These are phyloP conservation scores for Aleiodes alternator DNA, from an alignment of 2,888 invertebrate genomes.

Conservation along the genomic window DNA sequence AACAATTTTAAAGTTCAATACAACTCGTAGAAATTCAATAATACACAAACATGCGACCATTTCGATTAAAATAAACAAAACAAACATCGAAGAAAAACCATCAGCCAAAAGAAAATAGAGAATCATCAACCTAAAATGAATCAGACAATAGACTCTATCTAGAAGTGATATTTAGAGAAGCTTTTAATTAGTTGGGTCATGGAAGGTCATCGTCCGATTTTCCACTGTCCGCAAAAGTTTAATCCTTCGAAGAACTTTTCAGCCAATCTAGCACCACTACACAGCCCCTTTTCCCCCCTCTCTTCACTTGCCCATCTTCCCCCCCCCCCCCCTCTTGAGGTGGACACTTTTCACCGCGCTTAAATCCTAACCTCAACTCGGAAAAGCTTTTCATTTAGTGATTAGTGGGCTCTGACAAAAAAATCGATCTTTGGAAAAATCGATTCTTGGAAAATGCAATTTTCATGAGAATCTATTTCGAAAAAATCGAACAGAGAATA, in stretches of 20 bases:
- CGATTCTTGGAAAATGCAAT: no score
- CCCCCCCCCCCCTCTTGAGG: not conserved
- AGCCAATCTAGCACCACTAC: not conserved
- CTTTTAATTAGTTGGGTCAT: constrained; percentile 43
- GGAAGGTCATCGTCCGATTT: constrained; percentile 40
- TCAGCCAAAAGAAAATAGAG: not conserved
- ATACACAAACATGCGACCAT: not conserved
- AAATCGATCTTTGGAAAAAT: no score
- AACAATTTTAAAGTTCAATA: not conserved
- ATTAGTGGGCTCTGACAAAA: no score
- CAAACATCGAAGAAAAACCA: not conserved
- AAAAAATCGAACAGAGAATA: no score
- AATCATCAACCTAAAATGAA: not conserved
- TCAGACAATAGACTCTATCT: not conserved
- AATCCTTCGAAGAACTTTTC: constrained; percentile 42
- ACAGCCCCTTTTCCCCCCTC: constrained; percentile 6
- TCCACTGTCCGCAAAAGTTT: constrained; percentile 18
- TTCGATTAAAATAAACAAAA: no score
- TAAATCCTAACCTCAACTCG: constrained; percentile 10
- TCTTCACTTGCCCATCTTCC: not conserved
- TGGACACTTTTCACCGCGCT: constrained; percentile 15
- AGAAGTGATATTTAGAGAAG: not conserved
- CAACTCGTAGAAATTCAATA: not conserved
- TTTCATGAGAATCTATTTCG: no score
- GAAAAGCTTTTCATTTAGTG: not conserved